Evolutionary conservation across 2,888 invertebrate genomes (phyloP).

Genomic region (Eretmocerus hayati): DNA sequence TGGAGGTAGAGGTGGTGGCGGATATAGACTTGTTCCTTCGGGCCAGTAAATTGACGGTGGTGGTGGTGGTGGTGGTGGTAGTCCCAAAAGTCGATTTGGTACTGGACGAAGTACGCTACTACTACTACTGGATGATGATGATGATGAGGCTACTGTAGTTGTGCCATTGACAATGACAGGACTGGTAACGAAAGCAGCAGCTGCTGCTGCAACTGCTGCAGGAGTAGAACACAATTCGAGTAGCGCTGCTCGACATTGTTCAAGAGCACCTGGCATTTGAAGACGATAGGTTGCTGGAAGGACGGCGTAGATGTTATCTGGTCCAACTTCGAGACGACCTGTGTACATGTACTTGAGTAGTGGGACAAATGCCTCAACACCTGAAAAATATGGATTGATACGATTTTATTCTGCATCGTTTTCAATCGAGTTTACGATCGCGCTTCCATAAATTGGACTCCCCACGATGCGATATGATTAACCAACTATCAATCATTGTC

Average conservation of each 20-base stretch:
- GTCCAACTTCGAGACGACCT: conserved; percentile 61
- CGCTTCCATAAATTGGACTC: too few species aligned
- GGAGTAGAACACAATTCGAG: conserved; percentile 49
- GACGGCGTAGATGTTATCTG: conserved; percentile 66
- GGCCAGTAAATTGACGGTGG: conserved; percentile 19
- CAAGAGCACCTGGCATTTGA: conserved; percentile 66
- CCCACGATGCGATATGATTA: too few species aligned
- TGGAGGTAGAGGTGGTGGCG: conserved; percentile 25
- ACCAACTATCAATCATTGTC: too few species aligned
- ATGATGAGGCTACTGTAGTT: not conserved
- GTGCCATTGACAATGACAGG: too few species aligned
- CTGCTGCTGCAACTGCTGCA: too few species aligned
- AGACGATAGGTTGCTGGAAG: conserved; percentile 64
- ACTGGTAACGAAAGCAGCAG: conserved; percentile 40
- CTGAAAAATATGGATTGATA: conserved; percentile 22
- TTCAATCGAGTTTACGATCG: not conserved
- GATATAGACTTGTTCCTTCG: conserved; percentile 11
- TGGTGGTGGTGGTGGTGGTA: conserved; percentile 36
- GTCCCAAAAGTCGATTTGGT: conserved; percentile 39
- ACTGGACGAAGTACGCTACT: conserved; percentile 38
- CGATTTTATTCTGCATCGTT: not conserved
- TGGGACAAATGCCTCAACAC: conserved; percentile 55
- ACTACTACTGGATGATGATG: conserved; percentile 29
- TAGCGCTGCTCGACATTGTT: conserved; percentile 58
- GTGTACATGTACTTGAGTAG: conserved; percentile 70